Evolutionary conservation across 35 echinoderm and acorn worm species (phyloP).

Genomic region (Heliocidaris tuberculata): DNA sequence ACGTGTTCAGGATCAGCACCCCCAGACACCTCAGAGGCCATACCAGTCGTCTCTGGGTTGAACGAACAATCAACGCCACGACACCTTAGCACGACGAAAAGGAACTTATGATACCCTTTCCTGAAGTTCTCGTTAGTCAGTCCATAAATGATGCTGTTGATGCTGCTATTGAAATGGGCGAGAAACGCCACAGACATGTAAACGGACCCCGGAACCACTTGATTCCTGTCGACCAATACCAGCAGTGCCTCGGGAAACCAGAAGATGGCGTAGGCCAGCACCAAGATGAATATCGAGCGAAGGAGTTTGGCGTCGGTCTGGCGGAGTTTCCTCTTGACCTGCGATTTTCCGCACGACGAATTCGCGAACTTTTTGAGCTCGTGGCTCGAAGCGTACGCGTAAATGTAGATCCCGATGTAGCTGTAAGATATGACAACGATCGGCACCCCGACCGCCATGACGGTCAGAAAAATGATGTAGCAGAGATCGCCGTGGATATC

Average conservation of each 20-base stretch:
- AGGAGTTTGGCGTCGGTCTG: background rate
- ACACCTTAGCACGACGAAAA: background rate
- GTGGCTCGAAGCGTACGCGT: background rate
- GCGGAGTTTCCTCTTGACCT: background rate
- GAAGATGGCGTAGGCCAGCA: background rate
- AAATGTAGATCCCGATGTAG: slow-evolving; percentile 30
- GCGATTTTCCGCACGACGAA: background rate
- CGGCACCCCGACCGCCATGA: background rate
- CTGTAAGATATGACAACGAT: slow-evolving; percentile 20
- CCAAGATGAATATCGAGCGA: background rate
- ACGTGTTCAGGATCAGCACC: background rate
- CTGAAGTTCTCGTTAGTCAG: slow-evolving; percentile 32
- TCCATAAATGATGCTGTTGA: slow-evolving; percentile 45
- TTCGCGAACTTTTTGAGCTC: background rate
- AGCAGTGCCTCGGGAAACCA: slow-evolving; percentile 21
- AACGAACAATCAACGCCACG: background rate
- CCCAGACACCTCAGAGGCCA: background rate
- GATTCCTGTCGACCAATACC: background rate
- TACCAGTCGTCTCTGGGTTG: background rate
- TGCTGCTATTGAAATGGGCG: slow-evolving; percentile 39
- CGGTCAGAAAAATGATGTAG: slow-evolving; percentile 6
- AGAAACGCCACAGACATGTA: slow-evolving; percentile 8
- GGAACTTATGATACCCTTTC: slow-evolving; percentile 20
- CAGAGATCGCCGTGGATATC: background rate
- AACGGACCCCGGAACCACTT: background rate